phyloP scores from a whole-genome alignment of 1,140 invertebrate species.

The Tribolium madens region DNA sequence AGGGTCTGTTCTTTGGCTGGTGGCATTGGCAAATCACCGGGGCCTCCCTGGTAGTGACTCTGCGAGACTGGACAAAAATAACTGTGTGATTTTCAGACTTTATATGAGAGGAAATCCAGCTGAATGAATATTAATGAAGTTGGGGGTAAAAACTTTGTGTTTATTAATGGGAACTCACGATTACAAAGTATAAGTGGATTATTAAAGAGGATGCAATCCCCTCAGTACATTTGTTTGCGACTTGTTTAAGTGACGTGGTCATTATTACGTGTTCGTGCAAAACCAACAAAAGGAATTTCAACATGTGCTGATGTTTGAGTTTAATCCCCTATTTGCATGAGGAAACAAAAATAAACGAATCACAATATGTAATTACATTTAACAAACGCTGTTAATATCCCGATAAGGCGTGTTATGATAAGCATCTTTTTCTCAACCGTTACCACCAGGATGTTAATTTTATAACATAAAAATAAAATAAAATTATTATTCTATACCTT shows the following conservation, averaged over 20 bases:
- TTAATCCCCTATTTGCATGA: background rate
- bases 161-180: background rate
- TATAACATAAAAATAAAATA: too few species aligned
- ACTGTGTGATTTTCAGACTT: background rate
- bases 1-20: slow-evolving; percentile 91
- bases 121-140: background rate
- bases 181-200: background rate
- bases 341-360: background rate
- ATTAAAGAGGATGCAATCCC: background rate
- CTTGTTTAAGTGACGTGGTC: background rate
- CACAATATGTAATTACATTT: too few species aligned
- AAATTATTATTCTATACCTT: too few species aligned
- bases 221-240: background rate
- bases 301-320: background rate
- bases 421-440: too few species aligned
- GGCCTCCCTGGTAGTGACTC: slow-evolving; percentile 81
- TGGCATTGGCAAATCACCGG: slow-evolving; percentile 79
- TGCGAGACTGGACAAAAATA: slow-evolving; percentile 76
- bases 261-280: background rate
- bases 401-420: too few species aligned
- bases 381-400: too few species aligned
- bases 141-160: background rate
- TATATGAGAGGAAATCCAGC: background rate
- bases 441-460: too few species aligned
- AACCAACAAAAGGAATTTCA: background rate